Base-by-base conservation (phyloP, 2,888 invertebrate genomes). In the Lapara coniferarum region DNA sequence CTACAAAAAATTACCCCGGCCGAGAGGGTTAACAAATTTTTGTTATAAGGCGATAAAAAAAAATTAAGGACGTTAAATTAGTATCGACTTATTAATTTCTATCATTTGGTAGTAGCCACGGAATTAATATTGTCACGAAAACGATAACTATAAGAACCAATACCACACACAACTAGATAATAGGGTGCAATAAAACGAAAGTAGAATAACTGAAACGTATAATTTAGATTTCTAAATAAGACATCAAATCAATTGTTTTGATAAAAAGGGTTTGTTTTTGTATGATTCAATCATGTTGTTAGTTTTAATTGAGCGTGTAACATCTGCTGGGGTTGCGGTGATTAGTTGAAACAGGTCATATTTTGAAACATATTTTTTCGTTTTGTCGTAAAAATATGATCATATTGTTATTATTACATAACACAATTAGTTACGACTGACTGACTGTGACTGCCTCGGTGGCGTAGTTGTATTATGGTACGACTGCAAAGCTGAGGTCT, bases 211-310 rank as follows among this genome's bases (percentile, higher is more conserved):
- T 82, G 82, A 81, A 85, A 88, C 86, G 78, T 89, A 77, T 91
- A 90, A 91, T 92, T 91, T 89, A 78, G 75, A 83, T 82, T 82
- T 71, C 71, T 70, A 81, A 89, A 85, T 85, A 89, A 92, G 91
- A 89, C 87, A 86, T 91, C 87, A 88, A 84, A 89, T 83, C 84
- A 86, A 87, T 89, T 87, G 87, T 88, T 89, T 83, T 83, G 82
- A 81, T 82, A 79, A 81, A 88, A 88, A 81, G 82, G 83, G 85
- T 87, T 82, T 82, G 85, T 86, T 87, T 88, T 87, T 88, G 75
- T 84, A 76, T 56, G 80, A 84, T 84, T 85, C 87, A 86, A 90
- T 89, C 85, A 87, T 86, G 85, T 85, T 85, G 87, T 92, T 91
- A 90, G 81, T 88, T 90, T 89, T 89, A 91, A 91, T 89, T 87